phyloP scores from a whole-genome alignment of 1,140 invertebrate genomes.

The Papilio dardanus region DNA sequence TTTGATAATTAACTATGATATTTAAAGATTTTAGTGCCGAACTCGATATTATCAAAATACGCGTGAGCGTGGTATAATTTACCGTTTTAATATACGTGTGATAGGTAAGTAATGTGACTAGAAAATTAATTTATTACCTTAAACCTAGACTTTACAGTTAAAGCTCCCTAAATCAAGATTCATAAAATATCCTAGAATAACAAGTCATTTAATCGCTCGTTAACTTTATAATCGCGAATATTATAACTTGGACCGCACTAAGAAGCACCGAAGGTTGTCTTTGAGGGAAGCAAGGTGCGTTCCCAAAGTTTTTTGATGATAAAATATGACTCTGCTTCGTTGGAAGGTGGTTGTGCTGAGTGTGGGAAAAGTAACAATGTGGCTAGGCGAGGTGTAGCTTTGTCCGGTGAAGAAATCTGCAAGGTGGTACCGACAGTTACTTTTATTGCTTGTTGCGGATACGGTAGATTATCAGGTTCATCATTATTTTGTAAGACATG shows the following conservation, averaged over 20 bases:
- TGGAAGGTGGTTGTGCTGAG: conserved; percentile 33
- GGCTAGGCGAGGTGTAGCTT: conserved; percentile 38
- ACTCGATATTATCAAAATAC: no score
- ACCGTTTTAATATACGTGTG: no score
- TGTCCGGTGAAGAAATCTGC: conserved; percentile 42
- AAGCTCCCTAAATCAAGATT: no score
- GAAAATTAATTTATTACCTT: no score
- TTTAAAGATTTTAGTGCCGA: no score
- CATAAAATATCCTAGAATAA: no score
- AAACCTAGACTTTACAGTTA: no score
- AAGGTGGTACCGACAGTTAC: conserved; percentile 40
- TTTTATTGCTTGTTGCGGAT: neutral
- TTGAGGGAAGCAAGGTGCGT: conserved; percentile 41
- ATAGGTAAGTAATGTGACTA: no score
- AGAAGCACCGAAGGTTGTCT: conserved; percentile 4
- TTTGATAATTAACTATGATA: no score
- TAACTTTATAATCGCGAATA: neutral
- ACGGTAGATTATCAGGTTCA: neutral
- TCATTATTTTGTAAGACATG: neutral
- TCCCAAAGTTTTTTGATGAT: conserved; percentile 42
- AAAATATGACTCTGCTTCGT: conserved; percentile 30
- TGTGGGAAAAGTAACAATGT: conserved; percentile 40
- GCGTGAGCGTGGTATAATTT: no score
- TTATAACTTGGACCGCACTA: conserved; percentile 16
- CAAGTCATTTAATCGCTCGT: neutral